phyloP scores from a whole-genome alignment of 2,113 vertebrate species.

The Centrocercus urophasianus region DNA sequence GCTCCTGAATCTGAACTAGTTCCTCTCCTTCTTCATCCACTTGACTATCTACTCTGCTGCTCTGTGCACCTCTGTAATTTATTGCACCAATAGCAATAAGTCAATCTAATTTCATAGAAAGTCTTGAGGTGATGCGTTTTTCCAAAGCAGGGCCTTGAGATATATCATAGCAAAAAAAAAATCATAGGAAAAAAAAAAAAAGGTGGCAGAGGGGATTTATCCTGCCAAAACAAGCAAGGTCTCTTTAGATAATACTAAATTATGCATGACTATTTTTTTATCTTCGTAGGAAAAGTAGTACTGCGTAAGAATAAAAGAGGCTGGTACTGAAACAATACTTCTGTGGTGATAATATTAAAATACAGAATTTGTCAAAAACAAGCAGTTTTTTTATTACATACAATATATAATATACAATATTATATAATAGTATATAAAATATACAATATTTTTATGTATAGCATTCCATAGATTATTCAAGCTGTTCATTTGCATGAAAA shows the following conservation, averaged over 20 bases:
- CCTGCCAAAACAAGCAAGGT: neutral
- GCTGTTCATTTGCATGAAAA: neutral
- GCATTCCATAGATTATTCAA: neutral
- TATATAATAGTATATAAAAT: no score
- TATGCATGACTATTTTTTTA: neutral
- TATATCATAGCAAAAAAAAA: neutral
- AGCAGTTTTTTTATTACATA: neutral
- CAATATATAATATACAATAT: no score
- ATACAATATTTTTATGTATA: neutral
- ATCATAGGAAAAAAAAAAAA: neutral
- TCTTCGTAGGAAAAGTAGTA: neutral
- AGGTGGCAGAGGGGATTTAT: neutral
- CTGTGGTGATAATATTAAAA: neutral
- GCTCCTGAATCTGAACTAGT: neutral
- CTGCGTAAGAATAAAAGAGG: neutral
- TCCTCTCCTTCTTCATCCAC: neutral
- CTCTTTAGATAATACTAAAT: neutral
- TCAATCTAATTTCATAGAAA: neutral
- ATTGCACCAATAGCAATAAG: neutral
- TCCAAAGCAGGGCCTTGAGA: neutral
- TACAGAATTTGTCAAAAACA: neutral
- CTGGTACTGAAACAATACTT: neutral
- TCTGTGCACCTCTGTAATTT: no score
- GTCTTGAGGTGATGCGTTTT: neutral
- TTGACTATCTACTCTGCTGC: neutral